A percentile compares a stretch with the other conserved stretches of the same genome.
Conservation (phyloP, 2,113 vertebrate genomes). For the Myodes glareolus region DNA sequence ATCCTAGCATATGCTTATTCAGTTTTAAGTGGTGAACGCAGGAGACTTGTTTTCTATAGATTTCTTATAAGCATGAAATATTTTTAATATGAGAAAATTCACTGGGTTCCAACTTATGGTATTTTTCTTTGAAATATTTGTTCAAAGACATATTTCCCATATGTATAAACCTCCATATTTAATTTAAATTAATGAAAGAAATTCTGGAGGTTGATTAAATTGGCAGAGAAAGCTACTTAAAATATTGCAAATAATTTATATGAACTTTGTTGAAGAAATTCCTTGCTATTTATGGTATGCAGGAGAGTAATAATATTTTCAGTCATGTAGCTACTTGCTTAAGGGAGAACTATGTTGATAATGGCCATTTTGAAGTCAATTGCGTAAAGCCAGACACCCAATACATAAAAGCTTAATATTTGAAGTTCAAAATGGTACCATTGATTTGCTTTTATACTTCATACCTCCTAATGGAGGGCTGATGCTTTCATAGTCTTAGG, state of each 20-base stretch:
- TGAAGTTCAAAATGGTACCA: constrained; percentile 17
- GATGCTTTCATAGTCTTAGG: neutral
- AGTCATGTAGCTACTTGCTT: neutral
- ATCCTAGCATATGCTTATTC: neutral
- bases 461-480: neutral
- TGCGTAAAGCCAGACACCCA: neutral
- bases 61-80: neutral
- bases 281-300: neutral
- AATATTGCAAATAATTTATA: neutral
- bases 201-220: neutral
- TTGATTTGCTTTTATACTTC: neutral
- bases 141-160: neutral
- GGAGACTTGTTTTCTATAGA: neutral
- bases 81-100: neutral
- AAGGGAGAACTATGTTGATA: neutral
- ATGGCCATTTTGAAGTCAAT: neutral
- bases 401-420: neutral
- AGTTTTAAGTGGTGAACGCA: constrained; percentile 28
- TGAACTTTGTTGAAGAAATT: neutral
- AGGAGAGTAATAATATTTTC: constrained; percentile 5
- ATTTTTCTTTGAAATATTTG: constrained; percentile 39
- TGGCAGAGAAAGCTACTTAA: neutral
- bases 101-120: neutral
- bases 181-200: constrained; percentile 6
- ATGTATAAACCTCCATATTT: constrained; percentile 14